Conservation (phyloP, 1,140 invertebrate species). For the Oedothorax gibbosus region DNA sequence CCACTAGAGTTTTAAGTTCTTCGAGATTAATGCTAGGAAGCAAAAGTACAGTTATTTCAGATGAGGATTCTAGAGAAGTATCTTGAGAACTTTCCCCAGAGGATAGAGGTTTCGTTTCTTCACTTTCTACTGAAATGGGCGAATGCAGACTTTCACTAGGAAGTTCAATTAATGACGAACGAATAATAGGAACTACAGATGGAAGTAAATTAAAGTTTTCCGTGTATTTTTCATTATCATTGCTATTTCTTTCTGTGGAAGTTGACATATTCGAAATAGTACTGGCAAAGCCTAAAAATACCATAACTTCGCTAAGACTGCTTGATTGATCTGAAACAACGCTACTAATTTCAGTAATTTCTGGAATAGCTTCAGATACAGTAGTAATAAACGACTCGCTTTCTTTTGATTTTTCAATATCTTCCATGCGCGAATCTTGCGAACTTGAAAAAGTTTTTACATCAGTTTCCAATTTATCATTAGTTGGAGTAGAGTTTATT, state of each 20-base stretch:
- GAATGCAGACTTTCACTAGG: not conserved
- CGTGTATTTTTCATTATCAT: not conserved
- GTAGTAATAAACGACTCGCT: too few species aligned
- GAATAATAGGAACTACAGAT: not conserved
- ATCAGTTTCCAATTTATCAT: too few species aligned
- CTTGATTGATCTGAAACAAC: not conserved
- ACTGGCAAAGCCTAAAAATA: constrained; percentile 42
- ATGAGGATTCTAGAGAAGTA: not conserved
- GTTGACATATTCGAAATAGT: not conserved
- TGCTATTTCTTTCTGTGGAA: not conserved
- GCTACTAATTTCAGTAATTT: not conserved
- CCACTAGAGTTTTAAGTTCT: constrained; percentile 30
- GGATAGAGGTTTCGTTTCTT: not conserved
- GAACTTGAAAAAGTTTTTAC: too few species aligned
- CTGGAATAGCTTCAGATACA: not conserved
- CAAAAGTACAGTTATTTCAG: constrained; percentile 29
- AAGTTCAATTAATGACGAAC: not conserved
- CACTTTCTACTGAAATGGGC: not conserved
- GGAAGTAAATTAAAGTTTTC: not conserved
- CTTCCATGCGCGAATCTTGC: too few species aligned
- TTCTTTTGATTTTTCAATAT: too few species aligned
- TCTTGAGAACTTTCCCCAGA: not conserved
- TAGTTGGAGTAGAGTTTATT: too few species aligned
- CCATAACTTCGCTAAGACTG: constrained; percentile 6
- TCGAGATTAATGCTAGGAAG: constrained; percentile 43